Percentiles rank a stretch among this genome's conserved stretches.
Evolutionary conservation across 2,888 invertebrate genomes (phyloP).

Genomic region (Pyrgus malvae): DNA sequence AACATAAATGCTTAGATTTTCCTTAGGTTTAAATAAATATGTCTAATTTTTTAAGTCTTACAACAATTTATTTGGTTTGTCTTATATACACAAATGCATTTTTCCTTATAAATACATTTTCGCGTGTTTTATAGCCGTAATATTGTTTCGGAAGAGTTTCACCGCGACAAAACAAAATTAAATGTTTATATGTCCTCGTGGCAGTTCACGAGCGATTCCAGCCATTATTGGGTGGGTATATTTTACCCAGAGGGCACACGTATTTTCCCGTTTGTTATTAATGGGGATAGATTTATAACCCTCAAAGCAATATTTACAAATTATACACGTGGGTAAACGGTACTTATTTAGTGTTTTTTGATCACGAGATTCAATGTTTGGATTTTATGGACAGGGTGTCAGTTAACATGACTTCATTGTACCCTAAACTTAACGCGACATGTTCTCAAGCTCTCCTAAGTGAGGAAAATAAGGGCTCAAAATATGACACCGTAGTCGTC

Average conservation of each 20-base stretch:
- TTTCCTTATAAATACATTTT: too few species aligned
- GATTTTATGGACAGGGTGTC: background rate
- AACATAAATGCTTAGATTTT: too few species aligned
- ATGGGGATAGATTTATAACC: slow-evolving; percentile 38
- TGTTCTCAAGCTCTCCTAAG: too few species aligned
- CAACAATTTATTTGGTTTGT: too few species aligned
- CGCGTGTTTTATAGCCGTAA: slow-evolving; percentile 63
- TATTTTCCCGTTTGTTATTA: slow-evolving; percentile 55
- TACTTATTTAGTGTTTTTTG: background rate
- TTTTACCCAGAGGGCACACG: slow-evolving; percentile 46
- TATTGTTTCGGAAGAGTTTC: slow-evolving; percentile 62
- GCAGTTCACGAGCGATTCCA: slow-evolving; percentile 44
- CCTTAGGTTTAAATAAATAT: too few species aligned
- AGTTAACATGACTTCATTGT: background rate
- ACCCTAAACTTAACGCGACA: too few species aligned
- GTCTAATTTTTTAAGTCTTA: too few species aligned
- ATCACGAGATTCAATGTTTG: background rate
- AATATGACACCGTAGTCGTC: too few species aligned
- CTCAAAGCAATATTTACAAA: slow-evolving; percentile 26
- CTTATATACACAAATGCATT: too few species aligned
- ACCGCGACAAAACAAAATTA: slow-evolving; percentile 59
- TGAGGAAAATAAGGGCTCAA: too few species aligned
- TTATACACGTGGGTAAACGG: background rate
- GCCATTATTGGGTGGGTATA: slow-evolving; percentile 62
- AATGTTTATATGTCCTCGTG: slow-evolving; percentile 58